A percentile compares a stretch with the other conserved stretches of the same genome.
These are phyloP conservation scores for Trichogramma evanescens DNA, from an alignment of 2,888 invertebrate genomes.

Conservation along the genomic window DNA sequence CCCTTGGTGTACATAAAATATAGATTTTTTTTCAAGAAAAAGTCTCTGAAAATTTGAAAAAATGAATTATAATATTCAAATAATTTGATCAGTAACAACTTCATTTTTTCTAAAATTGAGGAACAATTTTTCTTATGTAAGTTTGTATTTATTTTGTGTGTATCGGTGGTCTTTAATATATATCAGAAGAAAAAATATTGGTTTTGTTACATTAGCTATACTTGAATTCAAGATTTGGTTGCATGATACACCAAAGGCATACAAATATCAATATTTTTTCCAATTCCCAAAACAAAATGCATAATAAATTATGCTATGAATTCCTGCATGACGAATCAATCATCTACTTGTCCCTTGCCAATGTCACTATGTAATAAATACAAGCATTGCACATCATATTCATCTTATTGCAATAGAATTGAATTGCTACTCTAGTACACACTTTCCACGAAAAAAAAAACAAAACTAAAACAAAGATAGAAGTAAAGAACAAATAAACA, in stretches of 20 bases:
- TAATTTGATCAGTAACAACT: too few relatives aligned
- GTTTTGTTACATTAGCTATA: background rate
- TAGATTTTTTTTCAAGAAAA: too few relatives aligned
- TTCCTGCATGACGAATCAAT: slow-evolving; percentile 16
- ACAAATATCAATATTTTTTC: slow-evolving; percentile 10
- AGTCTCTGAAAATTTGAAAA: too few relatives aligned
- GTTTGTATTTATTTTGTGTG: too few relatives aligned
- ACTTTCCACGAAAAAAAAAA: background rate
- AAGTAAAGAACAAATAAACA: slow-evolving; percentile 10
- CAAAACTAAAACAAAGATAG: slow-evolving; percentile 1
- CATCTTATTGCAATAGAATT: slow-evolving; percentile 8
- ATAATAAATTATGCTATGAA: slow-evolving; percentile 8
- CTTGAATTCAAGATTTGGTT: background rate
- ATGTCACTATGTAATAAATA: background rate
- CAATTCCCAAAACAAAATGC: background rate
- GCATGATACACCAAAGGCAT: background rate
- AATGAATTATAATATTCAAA: too few relatives aligned
- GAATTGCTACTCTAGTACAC: slow-evolving; percentile 14
- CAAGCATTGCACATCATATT: background rate
- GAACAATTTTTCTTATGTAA: too few relatives aligned
- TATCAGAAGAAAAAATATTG: background rate
- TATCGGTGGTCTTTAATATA: too few relatives aligned
- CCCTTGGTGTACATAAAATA: too few relatives aligned
- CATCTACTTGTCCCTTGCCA: background rate
- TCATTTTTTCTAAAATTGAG: too few relatives aligned